phyloP scores from a whole-genome alignment of 1,140 invertebrate genomes.

The Achroia grisella region DNA sequence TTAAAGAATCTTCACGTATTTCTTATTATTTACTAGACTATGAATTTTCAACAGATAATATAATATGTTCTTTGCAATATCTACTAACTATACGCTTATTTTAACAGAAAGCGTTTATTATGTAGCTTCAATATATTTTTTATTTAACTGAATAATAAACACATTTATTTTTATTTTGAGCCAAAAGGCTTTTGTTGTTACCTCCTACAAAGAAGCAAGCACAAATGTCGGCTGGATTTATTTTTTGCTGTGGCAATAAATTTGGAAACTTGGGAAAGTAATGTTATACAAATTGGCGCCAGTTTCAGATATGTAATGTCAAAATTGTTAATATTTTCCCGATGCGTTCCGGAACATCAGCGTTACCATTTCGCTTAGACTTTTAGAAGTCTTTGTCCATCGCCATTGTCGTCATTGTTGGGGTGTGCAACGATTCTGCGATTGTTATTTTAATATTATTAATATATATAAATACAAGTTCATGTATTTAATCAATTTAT shows the following conservation, averaged over 20 bases:
- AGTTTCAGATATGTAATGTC: constrained; percentile 8
- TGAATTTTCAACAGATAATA: not conserved
- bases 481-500: no score
- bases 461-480: no score
- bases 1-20: no score
- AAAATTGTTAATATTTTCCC: constrained; percentile 38
- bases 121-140: constrained; percentile 13
- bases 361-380: constrained; percentile 53
- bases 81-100: constrained; percentile 37
- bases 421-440: constrained; percentile 40
- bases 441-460: no score
- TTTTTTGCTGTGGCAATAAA: constrained; percentile 42
- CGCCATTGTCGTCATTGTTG: constrained; percentile 36
- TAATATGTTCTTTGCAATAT: constrained; percentile 19
- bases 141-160: constrained; percentile 4
- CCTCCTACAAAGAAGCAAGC: constrained; percentile 23
- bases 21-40: no score
- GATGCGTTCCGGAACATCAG: constrained; percentile 31
- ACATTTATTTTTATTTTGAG: constrained; percentile 10
- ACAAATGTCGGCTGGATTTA: constrained; percentile 12
- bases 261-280: constrained; percentile 46
- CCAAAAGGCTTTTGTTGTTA: constrained; percentile 40
- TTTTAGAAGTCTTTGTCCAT: constrained; percentile 52
- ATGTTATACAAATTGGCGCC: constrained; percentile 23
- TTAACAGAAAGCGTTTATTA: constrained; percentile 47